Conservation (phyloP, 2,888 invertebrate genomes). For the Sialis fuliginosa region DNA sequence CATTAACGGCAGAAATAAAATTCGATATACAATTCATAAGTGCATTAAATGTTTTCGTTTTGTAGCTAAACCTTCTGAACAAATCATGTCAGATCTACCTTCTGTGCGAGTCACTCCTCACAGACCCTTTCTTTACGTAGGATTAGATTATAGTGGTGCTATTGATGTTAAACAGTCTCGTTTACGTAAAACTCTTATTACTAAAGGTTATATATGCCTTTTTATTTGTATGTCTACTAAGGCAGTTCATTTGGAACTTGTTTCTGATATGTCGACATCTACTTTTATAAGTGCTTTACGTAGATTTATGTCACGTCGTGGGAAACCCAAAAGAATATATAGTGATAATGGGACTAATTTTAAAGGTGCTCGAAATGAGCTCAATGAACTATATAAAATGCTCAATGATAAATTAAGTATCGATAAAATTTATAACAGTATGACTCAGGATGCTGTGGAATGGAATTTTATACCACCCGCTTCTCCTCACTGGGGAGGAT, state of each 20-base stretch:
- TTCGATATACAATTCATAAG: too few species aligned
- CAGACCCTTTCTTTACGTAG: not conserved
- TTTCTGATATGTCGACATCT: not conserved
- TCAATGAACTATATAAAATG: not conserved
- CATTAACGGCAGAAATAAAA: too few species aligned
- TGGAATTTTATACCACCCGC: slow-evolving; percentile 7
- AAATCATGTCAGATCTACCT: not conserved
- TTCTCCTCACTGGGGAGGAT: slow-evolving; percentile 4
- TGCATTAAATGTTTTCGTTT: too few species aligned
- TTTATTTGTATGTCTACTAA: slow-evolving; percentile 6
- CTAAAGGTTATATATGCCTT: slow-evolving; percentile 4
- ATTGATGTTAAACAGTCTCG: not conserved
- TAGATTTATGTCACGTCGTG: slow-evolving; percentile 3
- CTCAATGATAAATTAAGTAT: not conserved
- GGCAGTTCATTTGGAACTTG: slow-evolving; percentile 6
- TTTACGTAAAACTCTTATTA: not conserved
- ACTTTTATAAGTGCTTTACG: slow-evolving; percentile 2
- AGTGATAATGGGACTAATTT: slow-evolving; percentile 7
- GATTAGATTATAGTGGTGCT: not conserved
- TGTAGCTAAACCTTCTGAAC: not conserved
- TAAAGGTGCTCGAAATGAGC: not conserved
- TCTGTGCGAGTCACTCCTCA: not conserved
- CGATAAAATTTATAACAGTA: not conserved
- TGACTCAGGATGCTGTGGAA: not conserved
- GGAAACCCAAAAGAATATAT: slow-evolving; percentile 2